Conservation (phyloP, 2,113 vertebrate species). For the Pygoscelis antarcticus region DNA sequence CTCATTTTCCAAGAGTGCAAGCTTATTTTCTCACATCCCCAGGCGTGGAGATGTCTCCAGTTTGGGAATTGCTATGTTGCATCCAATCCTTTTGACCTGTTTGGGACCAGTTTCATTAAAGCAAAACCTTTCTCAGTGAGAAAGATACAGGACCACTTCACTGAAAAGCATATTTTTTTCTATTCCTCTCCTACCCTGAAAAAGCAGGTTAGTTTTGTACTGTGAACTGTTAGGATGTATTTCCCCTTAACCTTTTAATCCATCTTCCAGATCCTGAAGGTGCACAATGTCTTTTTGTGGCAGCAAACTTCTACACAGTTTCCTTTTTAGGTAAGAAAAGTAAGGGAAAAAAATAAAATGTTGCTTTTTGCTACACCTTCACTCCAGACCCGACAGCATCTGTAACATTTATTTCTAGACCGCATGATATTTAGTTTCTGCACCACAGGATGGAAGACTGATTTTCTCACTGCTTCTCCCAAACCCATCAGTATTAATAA, state of each 20-base stretch:
- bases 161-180: not conserved
- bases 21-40: not conserved
- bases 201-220: not conserved
- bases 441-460: constrained; percentile 38
- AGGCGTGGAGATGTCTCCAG: not conserved
- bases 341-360: not conserved
- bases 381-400: constrained; percentile 14
- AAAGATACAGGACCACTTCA: not conserved
- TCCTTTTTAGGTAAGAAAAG: not conserved
- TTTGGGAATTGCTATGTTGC: not conserved
- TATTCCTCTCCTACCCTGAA: not conserved
- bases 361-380: not conserved
- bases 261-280: not conserved
- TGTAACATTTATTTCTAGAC: constrained; percentile 54
- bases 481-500: constrained; percentile 73
- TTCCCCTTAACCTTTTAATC: not conserved
- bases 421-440: constrained; percentile 39
- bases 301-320: not conserved
- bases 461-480: constrained; percentile 23
- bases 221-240: not conserved
- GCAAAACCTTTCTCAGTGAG: not conserved
- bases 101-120: not conserved
- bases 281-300: not conserved
- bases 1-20: not conserved
- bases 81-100: not conserved